Base-by-base conservation (phyloP, 37 sponge, comb jelly and placozoan species). In the Tethya wilhelma region DNA sequence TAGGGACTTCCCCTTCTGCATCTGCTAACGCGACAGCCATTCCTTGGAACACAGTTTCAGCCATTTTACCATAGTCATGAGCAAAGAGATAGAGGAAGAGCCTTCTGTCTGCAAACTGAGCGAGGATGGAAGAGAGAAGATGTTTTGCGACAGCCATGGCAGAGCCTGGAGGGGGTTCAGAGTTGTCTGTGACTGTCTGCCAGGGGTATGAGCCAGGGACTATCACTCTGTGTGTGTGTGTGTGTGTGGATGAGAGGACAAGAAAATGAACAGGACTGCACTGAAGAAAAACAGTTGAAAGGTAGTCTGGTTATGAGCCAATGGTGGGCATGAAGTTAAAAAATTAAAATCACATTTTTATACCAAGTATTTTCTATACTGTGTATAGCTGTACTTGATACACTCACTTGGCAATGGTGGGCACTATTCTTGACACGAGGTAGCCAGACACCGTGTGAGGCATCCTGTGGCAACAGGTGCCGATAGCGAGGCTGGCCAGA, bases 31-130 rank as follows among this genome's bases (percentile, higher is more conserved):
- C 71, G 30, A 2, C 25, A 8, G 38, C 78, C 23, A 85, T 37
- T 2, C 71, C 86, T 22, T 44, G 37, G 62, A 77, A 77, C 44
- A 85, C 71, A 4, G 64, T 38, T 25, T 62, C 49, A 22, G 60
- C 31, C 45, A 42, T 20, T 28, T 17, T 30, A 1, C 75, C 56
- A 56, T 59, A 33, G 41, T 74, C 33, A 62, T 79, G 57, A 0
- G 73, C 60, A 58, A 90, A 90, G 57, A 90, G 90, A 55, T 78
- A 84, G 53, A 85, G 60, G 59, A 90, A 90, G 41, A 90, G 77
- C 0, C 74, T 57, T 49, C 90, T 45, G 8, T 81, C 90, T 62
- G 58, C 86, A 70, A 85, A 84, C 71, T 90, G 86, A 25, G 86
- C 66, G 7, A 90, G 58, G 11, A 85, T 67, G 67, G 79, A 64